Base-by-base conservation (phyloP, 2,797 vertebrate genomes). In the Pogoniulus pusillus region DNA sequence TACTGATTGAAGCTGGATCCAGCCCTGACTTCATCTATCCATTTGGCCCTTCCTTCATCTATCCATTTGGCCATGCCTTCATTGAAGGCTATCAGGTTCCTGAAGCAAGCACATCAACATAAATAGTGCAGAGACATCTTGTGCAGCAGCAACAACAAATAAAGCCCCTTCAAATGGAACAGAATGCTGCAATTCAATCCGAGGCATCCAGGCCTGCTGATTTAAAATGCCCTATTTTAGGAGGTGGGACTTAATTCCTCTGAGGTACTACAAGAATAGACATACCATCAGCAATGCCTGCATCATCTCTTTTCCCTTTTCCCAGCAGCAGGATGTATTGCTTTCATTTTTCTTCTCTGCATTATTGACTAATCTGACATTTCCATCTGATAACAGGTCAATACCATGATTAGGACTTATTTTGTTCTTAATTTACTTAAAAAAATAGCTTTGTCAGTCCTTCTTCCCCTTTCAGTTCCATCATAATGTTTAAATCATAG, bases 351-450 rank as follows among this genome's bases (percentile, higher is more conserved):
- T 82, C 58, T 81, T 91, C 39, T 81, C 85, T 94, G 73, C 70
- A 57, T 83, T 96, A 93, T 73, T 89, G 85, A 87, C 49, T 74
- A 90, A 77, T 69, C 65, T 81, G 73, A 78, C 70, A 66, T 89
- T 89, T 85, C 85, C 32, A 83, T 45, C 76, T 70, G 54, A 66
- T 91, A 87, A 81, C 41, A 82, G 85, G 82, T 91, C 85, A 57
- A 93, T 94, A 79, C 5, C 8, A 4, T 59, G 37, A 87, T 76
- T 73, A 69, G 34, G 64, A 83, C 19, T 89, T 12, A 57, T 83
- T 90, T 74, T 89, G 7, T 70, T 72, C 66, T 82, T 93, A 74
- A 65, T 82, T 87, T 85, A 49, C 26, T 75, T 66, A 27, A 12
- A 32, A 76, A 68, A 68, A 27, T 9, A 32, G 27, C 30, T 82